Evolutionary conservation across 2,888 invertebrate species (phyloP), one percentile per base, ranked within the genome.

Genomic region (Eurytoma adleriae): DNA sequence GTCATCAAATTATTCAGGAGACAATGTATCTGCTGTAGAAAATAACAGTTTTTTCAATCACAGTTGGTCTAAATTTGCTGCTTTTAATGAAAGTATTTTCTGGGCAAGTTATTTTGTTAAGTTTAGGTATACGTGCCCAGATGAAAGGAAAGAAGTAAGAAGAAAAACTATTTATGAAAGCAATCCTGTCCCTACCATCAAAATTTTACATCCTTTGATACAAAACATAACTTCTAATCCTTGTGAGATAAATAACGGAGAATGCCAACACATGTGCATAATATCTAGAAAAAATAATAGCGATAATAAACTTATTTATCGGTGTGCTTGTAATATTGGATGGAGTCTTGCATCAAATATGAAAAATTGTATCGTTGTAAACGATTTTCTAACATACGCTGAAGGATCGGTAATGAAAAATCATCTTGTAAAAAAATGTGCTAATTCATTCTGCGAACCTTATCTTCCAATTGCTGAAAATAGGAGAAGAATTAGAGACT

Each of bases 221-320:
- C 62, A 20, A 48, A 48, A 14, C 0, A 1, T 57, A 40, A 12
- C 10, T 4, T 1, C 24, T 7, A 75, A 71, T 61, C 71, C 75
- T 7, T 82, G 82, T 14, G 48, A 18, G 10, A 66, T 40, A 5
- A 16, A 66, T n/a, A 79, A 82, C 14, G 82, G 78, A 0, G 80
- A 64, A 16, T 82, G 82, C 27, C 64, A 80, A 59, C 79, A 80
- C 12, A 67, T 80, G 74, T 82, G 82, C 14, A 20, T 82, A 27
- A 40, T 72, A 14, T 1, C 62, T 16, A 10, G 4, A 1, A 50
- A 48, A 10, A 62, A 10, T 13, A 30, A 54, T 13, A 59, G 5
- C 16, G 40, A 40, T 7, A 52, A 13, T 2, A 69, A 40, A 48
- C 16, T 56, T 10, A 48, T n/a, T 14, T n/a, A 48, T 57, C 66